Conservation (phyloP, 2,888 invertebrate genomes). For the Lasius fuliginosus region DNA sequence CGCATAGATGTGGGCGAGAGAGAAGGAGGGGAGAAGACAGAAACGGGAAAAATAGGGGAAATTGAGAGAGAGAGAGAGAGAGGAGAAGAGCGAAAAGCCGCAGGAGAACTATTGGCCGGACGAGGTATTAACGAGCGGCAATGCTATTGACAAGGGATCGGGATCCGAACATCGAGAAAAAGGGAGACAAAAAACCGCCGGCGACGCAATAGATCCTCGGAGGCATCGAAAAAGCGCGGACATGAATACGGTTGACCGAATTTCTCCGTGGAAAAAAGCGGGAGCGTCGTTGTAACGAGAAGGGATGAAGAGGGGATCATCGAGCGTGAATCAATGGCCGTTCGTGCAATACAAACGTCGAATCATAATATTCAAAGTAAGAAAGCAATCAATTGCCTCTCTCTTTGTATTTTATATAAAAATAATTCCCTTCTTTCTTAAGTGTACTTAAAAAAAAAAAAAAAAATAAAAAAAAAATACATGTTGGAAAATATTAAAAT, state of each 20-base stretch:
- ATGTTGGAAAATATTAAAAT: background rate
- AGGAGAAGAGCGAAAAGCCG: conserved; percentile 72
- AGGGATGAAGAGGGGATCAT: conserved; percentile 21
- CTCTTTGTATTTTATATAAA: background rate
- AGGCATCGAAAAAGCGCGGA: conserved; percentile 62
- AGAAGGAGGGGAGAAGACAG: conserved; percentile 46
- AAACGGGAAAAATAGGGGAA: conserved; percentile 62
- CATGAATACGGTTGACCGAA: conserved; percentile 62
- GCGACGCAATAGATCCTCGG: conserved; percentile 58
- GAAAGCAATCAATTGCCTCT: background rate
- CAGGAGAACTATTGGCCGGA: conserved; percentile 78
- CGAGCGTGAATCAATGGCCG: conserved; percentile 47
- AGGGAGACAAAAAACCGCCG: conserved; percentile 61
- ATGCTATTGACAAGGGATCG: conserved; percentile 78
- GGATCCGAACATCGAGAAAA: conserved; percentile 67
- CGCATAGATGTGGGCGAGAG: conserved; percentile 65
- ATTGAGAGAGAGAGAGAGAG: conserved; percentile 48
- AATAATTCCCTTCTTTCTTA: background rate
- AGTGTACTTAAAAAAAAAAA: background rate
- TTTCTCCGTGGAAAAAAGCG: conserved; percentile 55
- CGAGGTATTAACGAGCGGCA: conserved; percentile 79
- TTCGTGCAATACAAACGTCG: conserved; percentile 35
- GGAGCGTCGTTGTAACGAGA: conserved; percentile 48
- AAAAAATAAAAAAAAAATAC: background rate
- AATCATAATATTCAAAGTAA: conserved; percentile 26